These are phyloP conservation scores for Delia radicum DNA, from an alignment of 1,140 invertebrate species.

Conservation along the genomic window DNA sequence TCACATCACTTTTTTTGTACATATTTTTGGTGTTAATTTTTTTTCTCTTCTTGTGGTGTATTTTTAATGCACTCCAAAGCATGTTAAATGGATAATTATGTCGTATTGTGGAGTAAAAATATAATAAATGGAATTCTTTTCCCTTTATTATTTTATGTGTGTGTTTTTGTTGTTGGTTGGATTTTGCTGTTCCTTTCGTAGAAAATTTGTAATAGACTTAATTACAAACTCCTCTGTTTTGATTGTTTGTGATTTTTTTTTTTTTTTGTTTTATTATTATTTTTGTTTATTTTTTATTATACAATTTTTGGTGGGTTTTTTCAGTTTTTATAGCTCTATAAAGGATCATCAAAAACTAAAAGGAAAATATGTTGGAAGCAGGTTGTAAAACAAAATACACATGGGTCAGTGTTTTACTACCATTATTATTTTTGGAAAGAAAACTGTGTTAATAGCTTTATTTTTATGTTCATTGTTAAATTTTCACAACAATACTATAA, in stretches of 20 bases:
- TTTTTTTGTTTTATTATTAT: not conserved
- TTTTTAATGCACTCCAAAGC: conserved; percentile 10
- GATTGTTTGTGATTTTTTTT: not conserved
- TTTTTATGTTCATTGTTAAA: no score
- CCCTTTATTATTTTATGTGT: not conserved
- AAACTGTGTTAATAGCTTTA: no score
- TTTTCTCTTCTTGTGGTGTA: conserved; percentile 1
- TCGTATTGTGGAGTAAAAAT: conserved; percentile 13
- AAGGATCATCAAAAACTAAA: not conserved
- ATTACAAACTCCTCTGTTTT: conserved; percentile 4
- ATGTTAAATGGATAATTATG: conserved; percentile 22
- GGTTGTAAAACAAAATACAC: not conserved
- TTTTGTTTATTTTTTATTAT: not conserved
- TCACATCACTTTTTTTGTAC: not conserved
- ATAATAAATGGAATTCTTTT: conserved; percentile 12
- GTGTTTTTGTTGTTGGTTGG: not conserved
- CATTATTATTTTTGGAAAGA: no score
- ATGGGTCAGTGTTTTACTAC: no score
- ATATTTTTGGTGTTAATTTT: not conserved
- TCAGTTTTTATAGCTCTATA: not conserved
- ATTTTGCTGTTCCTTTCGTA: not conserved
- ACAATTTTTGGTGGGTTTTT: not conserved
- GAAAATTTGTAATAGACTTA: conserved; percentile 11
- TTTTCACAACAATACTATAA: no score
- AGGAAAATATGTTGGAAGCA: not conserved